Evolutionary conservation across 2,888 invertebrate genomes (phyloP).

Genomic region (Xylocampa areola): DNA sequence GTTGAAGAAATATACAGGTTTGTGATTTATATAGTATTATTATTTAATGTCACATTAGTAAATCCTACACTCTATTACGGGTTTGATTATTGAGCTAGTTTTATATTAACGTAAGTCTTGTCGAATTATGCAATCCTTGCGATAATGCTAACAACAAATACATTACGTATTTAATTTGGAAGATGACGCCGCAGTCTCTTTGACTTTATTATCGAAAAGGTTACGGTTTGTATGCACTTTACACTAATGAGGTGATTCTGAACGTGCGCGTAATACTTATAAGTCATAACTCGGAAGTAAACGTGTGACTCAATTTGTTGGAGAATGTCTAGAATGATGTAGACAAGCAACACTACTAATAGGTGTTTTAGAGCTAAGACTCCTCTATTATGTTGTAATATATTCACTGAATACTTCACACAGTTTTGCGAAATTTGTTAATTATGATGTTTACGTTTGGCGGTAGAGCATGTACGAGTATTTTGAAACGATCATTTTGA

Average conservation of each 20-base stretch:
- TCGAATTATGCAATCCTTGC: no score
- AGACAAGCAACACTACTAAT: neutral
- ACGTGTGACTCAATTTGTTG: constrained; percentile 31
- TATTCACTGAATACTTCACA: constrained; percentile 19
- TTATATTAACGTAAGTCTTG: no score
- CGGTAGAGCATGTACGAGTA: no score
- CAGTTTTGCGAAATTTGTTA: neutral
- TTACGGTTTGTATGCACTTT: constrained; percentile 32
- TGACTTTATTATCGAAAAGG: neutral
- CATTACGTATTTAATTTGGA: neutral
- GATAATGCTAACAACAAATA: no score
- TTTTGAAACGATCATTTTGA: no score
- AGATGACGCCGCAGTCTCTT: constrained; percentile 14
- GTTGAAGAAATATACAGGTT: no score
- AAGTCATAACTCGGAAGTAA: constrained; percentile 39
- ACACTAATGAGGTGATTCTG: constrained; percentile 24
- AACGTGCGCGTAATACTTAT: constrained; percentile 25
- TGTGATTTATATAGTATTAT: no score
- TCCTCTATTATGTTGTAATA: constrained; percentile 1
- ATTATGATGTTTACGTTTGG: neutral
- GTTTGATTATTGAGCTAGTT: no score
- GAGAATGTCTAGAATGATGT: constrained; percentile 16
- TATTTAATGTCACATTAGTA: no score
- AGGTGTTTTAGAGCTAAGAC: constrained; percentile 8
- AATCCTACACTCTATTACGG: no score